phyloP scores from a whole-genome alignment of 2,888 invertebrate species.

The Acleris sparsana region DNA sequence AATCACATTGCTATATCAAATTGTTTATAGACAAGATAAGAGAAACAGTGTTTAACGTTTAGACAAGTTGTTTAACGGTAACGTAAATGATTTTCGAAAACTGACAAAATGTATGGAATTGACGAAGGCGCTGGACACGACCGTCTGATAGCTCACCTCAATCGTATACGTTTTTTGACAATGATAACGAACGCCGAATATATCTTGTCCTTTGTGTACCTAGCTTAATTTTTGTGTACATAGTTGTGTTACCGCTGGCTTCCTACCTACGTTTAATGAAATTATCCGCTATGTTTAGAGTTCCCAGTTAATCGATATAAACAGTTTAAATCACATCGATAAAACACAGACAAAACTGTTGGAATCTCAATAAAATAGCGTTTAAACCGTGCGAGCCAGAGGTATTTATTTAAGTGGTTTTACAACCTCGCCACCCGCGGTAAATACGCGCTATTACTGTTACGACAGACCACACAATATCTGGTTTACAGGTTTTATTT shows the following conservation, averaged over 20 bases:
- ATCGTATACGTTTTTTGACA: too few species aligned
- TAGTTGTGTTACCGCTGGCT: neutral
- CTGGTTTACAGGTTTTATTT: conserved; percentile 15
- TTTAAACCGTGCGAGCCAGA: conserved; percentile 57
- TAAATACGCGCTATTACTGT: conserved; percentile 51
- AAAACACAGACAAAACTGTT: conserved; percentile 66
- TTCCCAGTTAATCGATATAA: conserved; percentile 60
- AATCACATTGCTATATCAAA: too few species aligned
- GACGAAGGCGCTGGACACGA: too few species aligned
- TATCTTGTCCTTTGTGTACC: too few species aligned
- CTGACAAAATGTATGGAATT: too few species aligned
- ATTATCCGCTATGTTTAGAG: conserved; percentile 74
- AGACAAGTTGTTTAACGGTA: too few species aligned
- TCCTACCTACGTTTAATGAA: conserved; percentile 60
- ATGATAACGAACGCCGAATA: too few species aligned
- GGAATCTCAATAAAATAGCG: conserved; percentile 72
- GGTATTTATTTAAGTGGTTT: conserved; percentile 79
- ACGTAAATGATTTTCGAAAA: too few species aligned
- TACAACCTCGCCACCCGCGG: conserved; percentile 59
- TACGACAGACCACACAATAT: conserved; percentile 36
- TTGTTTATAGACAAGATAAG: too few species aligned
- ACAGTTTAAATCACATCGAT: conserved; percentile 60
- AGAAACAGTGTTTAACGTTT: too few species aligned
- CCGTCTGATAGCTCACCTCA: too few species aligned
- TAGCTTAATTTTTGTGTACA: too few species aligned